These are phyloP conservation scores for Leucosticte australis DNA, from an alignment of 2,113 vertebrate genomes.

Conservation along the genomic window DNA sequence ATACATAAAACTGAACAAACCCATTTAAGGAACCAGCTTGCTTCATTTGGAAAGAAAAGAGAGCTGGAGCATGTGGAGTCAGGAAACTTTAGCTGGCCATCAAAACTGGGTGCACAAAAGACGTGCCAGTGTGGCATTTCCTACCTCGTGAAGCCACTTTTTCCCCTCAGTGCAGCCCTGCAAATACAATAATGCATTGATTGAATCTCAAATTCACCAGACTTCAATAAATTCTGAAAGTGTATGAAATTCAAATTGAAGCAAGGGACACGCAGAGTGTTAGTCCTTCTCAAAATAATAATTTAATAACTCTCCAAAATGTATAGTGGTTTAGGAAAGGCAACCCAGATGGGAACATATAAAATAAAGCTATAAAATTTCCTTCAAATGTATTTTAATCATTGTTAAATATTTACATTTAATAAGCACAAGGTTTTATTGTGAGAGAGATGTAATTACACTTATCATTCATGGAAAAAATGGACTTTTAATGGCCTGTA, in stretches of 20 bases:
- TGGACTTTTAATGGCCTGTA: constrained; percentile 72
- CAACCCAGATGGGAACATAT: constrained; percentile 78
- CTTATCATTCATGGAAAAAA: constrained; percentile 79
- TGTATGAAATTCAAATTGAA: constrained; percentile 66
- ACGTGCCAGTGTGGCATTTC: constrained; percentile 12
- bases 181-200: constrained; percentile 42
- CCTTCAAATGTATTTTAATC: constrained; percentile 79
- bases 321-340: constrained; percentile 69
- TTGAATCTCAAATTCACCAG: constrained; percentile 16
- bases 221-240: constrained; percentile 64
- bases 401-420: constrained; percentile 84
- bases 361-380: constrained; percentile 79
- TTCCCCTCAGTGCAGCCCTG: neutral
- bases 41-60: constrained; percentile 24
- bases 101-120: neutral
- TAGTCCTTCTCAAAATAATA: constrained; percentile 76
- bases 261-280: constrained; percentile 55
- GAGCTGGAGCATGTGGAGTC: constrained; percentile 19
- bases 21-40: neutral
- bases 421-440: constrained; percentile 77
- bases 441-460: constrained; percentile 75
- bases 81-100: neutral
- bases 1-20: neutral
- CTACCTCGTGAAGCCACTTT: constrained; percentile 23
- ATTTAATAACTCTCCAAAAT: constrained; percentile 74